Evolutionary conservation across 2,113 vertebrate genomes (phyloP).

Genomic region (Geococcyx californianus): DNA sequence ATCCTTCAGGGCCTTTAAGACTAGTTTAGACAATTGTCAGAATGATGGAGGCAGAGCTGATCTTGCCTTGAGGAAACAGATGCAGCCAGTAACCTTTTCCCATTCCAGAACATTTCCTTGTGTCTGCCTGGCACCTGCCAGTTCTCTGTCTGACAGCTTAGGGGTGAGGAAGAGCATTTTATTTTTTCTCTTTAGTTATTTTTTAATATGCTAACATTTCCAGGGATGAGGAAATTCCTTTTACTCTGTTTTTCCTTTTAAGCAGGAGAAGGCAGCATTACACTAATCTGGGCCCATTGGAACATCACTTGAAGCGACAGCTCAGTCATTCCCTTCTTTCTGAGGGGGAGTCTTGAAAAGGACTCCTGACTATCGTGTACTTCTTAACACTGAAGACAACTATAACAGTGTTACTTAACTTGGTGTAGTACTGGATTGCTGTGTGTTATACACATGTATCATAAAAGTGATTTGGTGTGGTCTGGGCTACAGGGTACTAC

Average conservation of each 20-base stretch:
- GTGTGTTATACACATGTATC: background rate
- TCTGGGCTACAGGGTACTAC: background rate
- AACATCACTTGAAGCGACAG: background rate
- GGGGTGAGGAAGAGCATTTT: background rate
- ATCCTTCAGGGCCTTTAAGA: background rate
- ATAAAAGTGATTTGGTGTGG: background rate
- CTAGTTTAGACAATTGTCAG: background rate
- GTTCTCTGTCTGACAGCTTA: background rate
- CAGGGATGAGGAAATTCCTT: background rate
- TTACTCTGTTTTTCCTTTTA: background rate
- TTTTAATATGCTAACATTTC: background rate
- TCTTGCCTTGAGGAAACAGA: background rate
- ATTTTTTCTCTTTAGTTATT: too few species aligned
- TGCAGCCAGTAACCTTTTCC: background rate
- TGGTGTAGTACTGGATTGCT: background rate
- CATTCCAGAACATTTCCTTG: background rate
- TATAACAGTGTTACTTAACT: background rate
- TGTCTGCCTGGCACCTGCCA: background rate
- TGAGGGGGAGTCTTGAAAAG: background rate
- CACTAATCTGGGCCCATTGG: background rate
- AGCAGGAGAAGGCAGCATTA: background rate
- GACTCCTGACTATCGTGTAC: background rate
- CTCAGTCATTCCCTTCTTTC: background rate
- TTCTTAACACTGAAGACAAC: background rate
- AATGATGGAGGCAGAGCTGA: background rate